Conservation (phyloP, 2,888 invertebrate genomes). For the Frankliniella fusca region DNA sequence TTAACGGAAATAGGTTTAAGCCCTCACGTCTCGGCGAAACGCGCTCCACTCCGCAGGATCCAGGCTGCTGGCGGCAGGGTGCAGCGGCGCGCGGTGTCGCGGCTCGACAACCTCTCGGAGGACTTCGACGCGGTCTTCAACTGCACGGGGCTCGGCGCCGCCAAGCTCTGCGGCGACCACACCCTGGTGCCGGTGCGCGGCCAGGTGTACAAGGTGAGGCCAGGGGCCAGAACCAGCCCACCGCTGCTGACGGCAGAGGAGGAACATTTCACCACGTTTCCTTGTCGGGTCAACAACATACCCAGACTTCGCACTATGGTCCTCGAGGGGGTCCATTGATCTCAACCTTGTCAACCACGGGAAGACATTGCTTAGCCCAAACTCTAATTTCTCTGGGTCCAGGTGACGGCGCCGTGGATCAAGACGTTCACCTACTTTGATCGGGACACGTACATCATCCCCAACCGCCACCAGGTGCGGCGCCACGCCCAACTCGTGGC, state of each 20-base stretch:
- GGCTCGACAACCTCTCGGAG: constrained; percentile 57
- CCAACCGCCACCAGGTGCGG: constrained; percentile 59
- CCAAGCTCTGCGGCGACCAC: constrained; percentile 67
- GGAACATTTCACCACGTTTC: background rate
- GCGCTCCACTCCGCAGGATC: constrained; percentile 50
- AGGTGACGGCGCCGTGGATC: constrained; percentile 82
- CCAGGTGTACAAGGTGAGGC: constrained; percentile 67
- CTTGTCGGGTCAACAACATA: constrained; percentile 31
- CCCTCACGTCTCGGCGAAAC: background rate
- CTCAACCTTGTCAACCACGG: too few relatives aligned
- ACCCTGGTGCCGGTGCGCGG: constrained; percentile 76
- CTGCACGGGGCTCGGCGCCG: constrained; percentile 81
- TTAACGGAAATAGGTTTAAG: too few relatives aligned
- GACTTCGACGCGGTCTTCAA: constrained; percentile 73
- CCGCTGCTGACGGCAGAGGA: background rate
- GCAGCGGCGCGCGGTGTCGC: constrained; percentile 54
- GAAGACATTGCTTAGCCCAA: too few relatives aligned
- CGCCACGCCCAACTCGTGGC: background rate
- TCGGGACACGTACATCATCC: constrained; percentile 79
- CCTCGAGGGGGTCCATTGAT: too few relatives aligned
- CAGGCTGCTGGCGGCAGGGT: constrained; percentile 60
- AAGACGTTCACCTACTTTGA: constrained; percentile 85
- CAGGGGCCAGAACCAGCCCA: background rate
- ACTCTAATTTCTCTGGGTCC: too few relatives aligned
- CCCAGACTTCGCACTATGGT: too few relatives aligned